phyloP scores from a whole-genome alignment of 2,888 invertebrate genomes.

The Apamea epomidion region DNA sequence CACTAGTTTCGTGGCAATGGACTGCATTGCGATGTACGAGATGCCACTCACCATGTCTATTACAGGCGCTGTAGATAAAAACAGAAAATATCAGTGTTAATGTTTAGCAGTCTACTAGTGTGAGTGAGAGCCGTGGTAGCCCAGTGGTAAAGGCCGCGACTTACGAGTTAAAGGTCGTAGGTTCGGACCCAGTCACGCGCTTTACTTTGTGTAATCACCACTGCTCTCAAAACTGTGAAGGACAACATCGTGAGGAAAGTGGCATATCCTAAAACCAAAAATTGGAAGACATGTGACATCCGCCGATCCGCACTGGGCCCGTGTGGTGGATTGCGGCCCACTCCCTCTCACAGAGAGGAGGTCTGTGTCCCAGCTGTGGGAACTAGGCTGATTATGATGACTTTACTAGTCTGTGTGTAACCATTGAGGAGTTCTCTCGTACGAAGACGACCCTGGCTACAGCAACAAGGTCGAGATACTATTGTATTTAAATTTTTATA shows the following conservation, averaged over 20 bases:
- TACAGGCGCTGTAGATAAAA: constrained; percentile 24
- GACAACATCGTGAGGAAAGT: no score
- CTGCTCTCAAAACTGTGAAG: no score
- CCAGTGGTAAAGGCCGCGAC: background rate
- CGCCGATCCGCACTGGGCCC: no score
- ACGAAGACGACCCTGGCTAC: background rate
- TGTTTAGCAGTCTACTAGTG: background rate
- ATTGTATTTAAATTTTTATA: background rate
- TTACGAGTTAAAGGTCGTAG: background rate
- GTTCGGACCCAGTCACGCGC: background rate
- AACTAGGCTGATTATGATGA: no score
- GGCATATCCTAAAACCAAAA: no score
- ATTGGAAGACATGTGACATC: no score
- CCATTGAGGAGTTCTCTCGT: background rate
- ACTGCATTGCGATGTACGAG: constrained; percentile 39
- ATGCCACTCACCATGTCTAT: constrained; percentile 43
- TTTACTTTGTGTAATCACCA: no score
- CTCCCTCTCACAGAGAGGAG: no score
- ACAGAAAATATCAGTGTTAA: background rate
- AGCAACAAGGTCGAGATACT: background rate
- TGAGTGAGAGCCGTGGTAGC: background rate
- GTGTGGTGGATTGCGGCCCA: no score
- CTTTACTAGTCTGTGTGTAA: no score
- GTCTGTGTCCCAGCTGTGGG: no score
- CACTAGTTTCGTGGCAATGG: constrained; percentile 29